Evolutionary conservation across 2,113 vertebrate genomes (phyloP), one percentile per base, ranked within the genome.

Genomic region (Zapus hudsonius): DNA sequence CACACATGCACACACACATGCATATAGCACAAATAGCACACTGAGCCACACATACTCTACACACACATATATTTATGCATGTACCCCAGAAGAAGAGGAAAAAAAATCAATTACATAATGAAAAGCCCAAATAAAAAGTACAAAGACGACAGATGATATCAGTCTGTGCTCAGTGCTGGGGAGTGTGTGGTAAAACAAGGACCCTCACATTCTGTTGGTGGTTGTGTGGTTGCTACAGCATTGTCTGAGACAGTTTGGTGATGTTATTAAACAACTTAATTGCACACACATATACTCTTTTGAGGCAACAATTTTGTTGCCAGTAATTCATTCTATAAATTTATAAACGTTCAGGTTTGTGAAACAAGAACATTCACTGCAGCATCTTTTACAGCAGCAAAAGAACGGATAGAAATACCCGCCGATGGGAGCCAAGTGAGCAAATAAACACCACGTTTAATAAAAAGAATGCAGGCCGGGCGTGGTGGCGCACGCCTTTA

Each of bases 261-360:
- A 86, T 84, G 47, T 66, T 40, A 88, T 89, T 94, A 84, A 93
- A 83, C 42, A 85, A 78, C 29, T 91, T 63, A 69, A 67, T 59
- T 66, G 75, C 25, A 61, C 40, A 76, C 59, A 69, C 38, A 74
- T 31, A 75, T 31, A 75, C 6, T 87, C 73, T 52, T n/a, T 81
- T 91, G 61, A 89, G 22, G 31, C 64, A 96, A 70, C 64, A 57
- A 47, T 90, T 95, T 83, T 66, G 79, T 44, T 72, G 74, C 44
- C 75, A 78, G n/a, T 55, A 80, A 92, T 73, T 94, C 75, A 94
- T 73, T 80, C 72, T 80, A 94, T 27, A 89, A 74, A 91, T 92
- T 96, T 88, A 88, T 38, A 96, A 88, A 63, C 64, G 59, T 38
- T 66, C 79, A 92, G 17, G 55, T 84, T 89, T 33, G 7, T 84